These are phyloP conservation scores for Proctacanthus coquilletti DNA, from an alignment of 1,140 invertebrate genomes.

Conservation along the genomic window DNA sequence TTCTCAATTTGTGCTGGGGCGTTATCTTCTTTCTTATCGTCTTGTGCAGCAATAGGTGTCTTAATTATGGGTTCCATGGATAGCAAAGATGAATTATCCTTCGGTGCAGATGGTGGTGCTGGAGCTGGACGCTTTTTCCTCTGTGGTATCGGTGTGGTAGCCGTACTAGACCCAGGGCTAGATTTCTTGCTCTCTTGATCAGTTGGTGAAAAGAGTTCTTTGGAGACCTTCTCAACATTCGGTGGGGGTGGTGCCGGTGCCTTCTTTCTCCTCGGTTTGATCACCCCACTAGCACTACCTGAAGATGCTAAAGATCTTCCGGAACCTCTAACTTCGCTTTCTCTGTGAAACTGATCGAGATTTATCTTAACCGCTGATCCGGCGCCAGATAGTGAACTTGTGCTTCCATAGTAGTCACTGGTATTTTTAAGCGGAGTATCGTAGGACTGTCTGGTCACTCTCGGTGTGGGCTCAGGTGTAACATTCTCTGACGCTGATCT, in stretches of 20 bases:
- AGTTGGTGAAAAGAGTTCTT: constrained; percentile 5
- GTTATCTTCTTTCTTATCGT: neutral
- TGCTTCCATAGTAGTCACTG: constrained; percentile 11
- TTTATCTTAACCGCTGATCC: too few relatives aligned
- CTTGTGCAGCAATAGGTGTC: neutral
- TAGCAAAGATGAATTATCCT: too few relatives aligned
- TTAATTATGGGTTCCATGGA: neutral
- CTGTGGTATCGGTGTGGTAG: constrained; percentile 21
- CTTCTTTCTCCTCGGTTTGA: constrained; percentile 22
- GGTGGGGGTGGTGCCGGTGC: constrained; percentile 22
- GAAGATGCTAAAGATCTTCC: constrained; percentile 16
- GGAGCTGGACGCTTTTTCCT: constrained; percentile 55
- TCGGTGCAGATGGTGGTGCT: constrained; percentile 35
- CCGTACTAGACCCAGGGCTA: constrained; percentile 14
- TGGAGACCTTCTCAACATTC: constrained; percentile 2
- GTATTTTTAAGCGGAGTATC: constrained; percentile 8
- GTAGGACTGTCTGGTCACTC: constrained; percentile 7
- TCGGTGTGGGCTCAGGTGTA: constrained; percentile 32
- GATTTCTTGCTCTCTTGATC: constrained; percentile 28
- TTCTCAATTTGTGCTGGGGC: neutral
- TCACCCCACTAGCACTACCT: constrained; percentile 6
- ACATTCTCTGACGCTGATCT: constrained; percentile 10
- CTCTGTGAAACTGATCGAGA: too few relatives aligned
- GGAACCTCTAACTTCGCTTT: constrained; percentile 13
- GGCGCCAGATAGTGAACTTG: constrained; percentile 8